Percentiles rank a stretch among this genome's conserved stretches.
phyloP scores from a whole-genome alignment of 2,888 invertebrate species.

The Ormia ochracea region DNA sequence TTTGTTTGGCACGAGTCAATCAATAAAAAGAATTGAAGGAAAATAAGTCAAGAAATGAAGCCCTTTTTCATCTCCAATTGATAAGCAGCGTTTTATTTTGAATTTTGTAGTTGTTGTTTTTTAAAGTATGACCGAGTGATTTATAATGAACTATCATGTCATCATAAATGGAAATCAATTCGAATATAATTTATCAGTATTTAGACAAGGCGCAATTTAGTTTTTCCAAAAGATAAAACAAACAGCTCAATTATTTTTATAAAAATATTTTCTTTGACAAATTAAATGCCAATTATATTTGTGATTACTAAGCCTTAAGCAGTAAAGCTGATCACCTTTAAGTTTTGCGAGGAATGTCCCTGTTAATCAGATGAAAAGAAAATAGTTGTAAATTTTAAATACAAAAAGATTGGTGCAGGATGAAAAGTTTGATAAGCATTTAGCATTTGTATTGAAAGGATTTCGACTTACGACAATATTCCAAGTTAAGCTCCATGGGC shows the following conservation, averaged over 20 bases:
- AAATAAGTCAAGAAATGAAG: background rate
- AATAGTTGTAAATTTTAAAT: background rate
- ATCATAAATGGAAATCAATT: conserved; percentile 17
- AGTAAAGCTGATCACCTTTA: background rate
- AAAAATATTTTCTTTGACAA: background rate
- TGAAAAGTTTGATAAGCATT: too few relatives aligned
- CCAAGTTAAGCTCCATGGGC: too few relatives aligned
- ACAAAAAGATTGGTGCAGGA: too few relatives aligned
- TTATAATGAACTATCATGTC: conserved; percentile 42
- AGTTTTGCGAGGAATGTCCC: background rate
- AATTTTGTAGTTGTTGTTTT: conserved; percentile 3
- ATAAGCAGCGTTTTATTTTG: background rate
- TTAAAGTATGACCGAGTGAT: conserved; percentile 26
- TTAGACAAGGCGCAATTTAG: background rate
- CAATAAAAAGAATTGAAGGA: conserved; percentile 32
- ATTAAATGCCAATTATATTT: conserved; percentile 33
- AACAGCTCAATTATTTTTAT: background rate
- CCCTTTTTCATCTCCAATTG: background rate
- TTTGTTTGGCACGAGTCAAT: conserved; percentile 63
- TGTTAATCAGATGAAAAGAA: background rate
- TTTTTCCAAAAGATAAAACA: background rate
- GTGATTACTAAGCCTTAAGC: background rate
- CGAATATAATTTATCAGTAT: conserved; percentile 4
- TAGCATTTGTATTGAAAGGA: too few relatives aligned
- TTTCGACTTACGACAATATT: too few relatives aligned